These are phyloP conservation scores for Leucophenga montana DNA, from an alignment of 2,888 invertebrate species.

Conservation along the genomic window DNA sequence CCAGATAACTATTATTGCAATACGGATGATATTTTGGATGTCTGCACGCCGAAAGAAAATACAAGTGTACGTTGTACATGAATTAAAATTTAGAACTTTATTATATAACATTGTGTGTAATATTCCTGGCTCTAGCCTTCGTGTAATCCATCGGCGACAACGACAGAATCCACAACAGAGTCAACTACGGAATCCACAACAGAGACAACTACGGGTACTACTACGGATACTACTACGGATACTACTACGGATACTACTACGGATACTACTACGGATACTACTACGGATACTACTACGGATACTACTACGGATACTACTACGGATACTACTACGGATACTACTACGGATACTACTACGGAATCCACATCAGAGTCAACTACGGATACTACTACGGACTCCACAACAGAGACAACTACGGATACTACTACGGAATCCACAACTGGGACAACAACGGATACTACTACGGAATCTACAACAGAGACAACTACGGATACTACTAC, in stretches of 20 bases:
- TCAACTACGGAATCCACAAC: too few species aligned
- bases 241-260: too few species aligned
- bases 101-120: too few species aligned
- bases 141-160: constrained; percentile 19
- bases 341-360: not conserved
- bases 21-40: not conserved
- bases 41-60: not conserved
- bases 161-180: not conserved
- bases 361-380: not conserved
- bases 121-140: constrained; percentile 33
- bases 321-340: too few species aligned
- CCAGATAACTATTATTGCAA: constrained; percentile 43
- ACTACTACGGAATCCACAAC: too few species aligned
- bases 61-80: not conserved
- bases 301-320: too few species aligned
- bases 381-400: not conserved
- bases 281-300: not conserved
- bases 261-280: constrained; percentile 12
- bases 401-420: constrained; percentile 18
- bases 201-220: not conserved
- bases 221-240: not conserved
- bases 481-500: too few species aligned
- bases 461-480: too few species aligned
- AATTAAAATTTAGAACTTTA: constrained; percentile 7
- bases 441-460: too few species aligned